Conservation (phyloP, 2,888 invertebrate genomes). For the Archips xylosteana region DNA sequence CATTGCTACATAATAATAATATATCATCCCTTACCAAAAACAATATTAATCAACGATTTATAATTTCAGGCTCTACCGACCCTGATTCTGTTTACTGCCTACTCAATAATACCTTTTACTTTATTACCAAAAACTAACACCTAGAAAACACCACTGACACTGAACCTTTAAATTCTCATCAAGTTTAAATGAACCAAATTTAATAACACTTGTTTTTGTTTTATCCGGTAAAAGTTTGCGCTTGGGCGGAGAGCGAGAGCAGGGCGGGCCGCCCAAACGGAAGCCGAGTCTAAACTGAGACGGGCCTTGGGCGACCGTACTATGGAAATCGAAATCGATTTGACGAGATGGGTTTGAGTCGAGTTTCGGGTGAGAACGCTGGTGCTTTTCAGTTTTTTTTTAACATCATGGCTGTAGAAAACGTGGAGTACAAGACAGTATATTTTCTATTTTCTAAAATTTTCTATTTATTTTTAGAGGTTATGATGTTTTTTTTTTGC, state of each 20-base stretch:
- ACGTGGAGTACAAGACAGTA: too few relatives aligned
- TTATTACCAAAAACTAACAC: neutral
- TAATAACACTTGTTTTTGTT: neutral
- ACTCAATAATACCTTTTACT: neutral
- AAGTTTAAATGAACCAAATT: neutral
- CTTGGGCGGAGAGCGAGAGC: constrained; percentile 52
- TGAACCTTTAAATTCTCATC: neutral
- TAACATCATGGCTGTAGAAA: too few relatives aligned
- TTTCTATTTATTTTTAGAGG: too few relatives aligned
- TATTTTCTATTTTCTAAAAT: too few relatives aligned
- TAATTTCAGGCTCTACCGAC: neutral
- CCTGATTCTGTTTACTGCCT: neutral
- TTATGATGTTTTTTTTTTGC: too few relatives aligned
- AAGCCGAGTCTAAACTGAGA: constrained; percentile 61
- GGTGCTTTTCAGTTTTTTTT: too few relatives aligned
- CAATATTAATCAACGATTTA: neutral
- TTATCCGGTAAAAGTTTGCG: constrained; percentile 43
- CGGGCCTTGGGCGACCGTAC: constrained; percentile 44
- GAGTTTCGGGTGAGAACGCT: neutral
- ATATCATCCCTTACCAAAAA: neutral
- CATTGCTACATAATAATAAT: neutral
- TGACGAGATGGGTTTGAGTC: neutral
- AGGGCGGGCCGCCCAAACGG: constrained; percentile 65
- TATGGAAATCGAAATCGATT: constrained; percentile 2
- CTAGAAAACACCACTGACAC: neutral